Evolutionary conservation across 2,888 invertebrate species (phyloP), one percentile per base, ranked within the genome.

Genomic region (Cosmia trapezina): DNA sequence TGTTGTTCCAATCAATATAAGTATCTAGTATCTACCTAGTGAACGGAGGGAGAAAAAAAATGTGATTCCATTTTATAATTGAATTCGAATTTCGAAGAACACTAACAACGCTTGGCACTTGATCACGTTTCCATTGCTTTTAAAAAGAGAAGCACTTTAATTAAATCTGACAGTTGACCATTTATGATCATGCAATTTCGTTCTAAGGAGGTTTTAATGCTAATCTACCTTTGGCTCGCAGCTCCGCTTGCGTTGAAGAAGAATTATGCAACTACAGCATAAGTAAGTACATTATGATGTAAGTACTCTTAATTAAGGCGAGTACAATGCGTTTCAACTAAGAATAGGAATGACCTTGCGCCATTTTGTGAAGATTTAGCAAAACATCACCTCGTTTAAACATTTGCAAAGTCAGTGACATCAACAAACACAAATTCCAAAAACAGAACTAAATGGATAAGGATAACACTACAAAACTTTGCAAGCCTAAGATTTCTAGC

Each of bases 141-240:
- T 63, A 70, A 70, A 73, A 81, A 72, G 72, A 62, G 57, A 81
- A 81, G 70, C 45, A 68, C 61, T 83, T 76, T 78, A 64, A 78
- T 82, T 80, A 73, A 83, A 76, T 80, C 60, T 80, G 76, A 79
- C 77, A 78, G 75, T 70, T 79, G 70, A 60, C 71, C 85, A 65
- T 85, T 76, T 81, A 78, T 66, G 61, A 76, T 75, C 72, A 76
- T 64, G 66, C 64, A 65, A 65, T 61, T 61, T 60, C 33, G 43
- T 63, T 60, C 19, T 45, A 61, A 66, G 54, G 22, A 66, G 45
- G 11, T 72, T 65, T 59, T 66, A 69, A 62, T 72, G 45, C 14
- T 67, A 47, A 63, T 54, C 17, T 57, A 61, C 33, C 4, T 63
- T 47, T 33, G n/a, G 17, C 53, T 47, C 49, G n/a, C n/a, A 33